phyloP scores from a whole-genome alignment of 2,888 invertebrate species.

The Tuta absoluta region DNA sequence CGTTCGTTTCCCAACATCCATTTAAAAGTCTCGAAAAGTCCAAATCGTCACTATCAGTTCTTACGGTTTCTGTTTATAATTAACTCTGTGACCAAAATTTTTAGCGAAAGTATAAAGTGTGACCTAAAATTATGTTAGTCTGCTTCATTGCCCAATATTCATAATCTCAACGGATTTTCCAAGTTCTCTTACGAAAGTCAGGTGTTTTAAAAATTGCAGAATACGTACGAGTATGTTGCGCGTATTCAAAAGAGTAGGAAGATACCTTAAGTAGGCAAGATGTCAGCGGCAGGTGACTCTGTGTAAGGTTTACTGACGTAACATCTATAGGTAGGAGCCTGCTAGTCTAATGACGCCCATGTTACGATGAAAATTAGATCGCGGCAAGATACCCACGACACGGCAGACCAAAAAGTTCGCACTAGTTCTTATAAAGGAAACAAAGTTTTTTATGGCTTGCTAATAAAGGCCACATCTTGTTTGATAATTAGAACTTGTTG shows the following conservation, averaged over 20 bases:
- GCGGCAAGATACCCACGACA: conserved; percentile 10
- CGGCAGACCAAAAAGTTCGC: conserved; percentile 17
- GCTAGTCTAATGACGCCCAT: conserved; percentile 14
- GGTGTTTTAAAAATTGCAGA: conserved; percentile 25
- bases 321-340: conserved; percentile 22
- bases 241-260: conserved; percentile 10
- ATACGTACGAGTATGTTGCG: conserved; percentile 1
- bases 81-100: conserved; percentile 12
- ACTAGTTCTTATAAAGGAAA: conserved; percentile 11
- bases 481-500: neutral
- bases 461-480: conserved; percentile 9
- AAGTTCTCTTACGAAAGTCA: conserved; percentile 26
- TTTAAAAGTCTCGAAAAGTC: neutral
- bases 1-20: conserved; percentile 1
- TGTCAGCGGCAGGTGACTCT: conserved; percentile 11
- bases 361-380: conserved; percentile 24
- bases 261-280: conserved; percentile 12
- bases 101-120: neutral
- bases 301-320: conserved; percentile 24
- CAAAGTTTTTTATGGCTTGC: neutral
- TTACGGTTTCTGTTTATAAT: conserved; percentile 8
- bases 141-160: conserved; percentile 6
- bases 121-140: conserved; percentile 11
- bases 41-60: neutral
- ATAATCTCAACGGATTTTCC: conserved; percentile 23